A percentile compares a stretch with the other conserved stretches of the same genome.
These are phyloP conservation scores for Xiphias gladius DNA, from an alignment of 2,113 vertebrate genomes.

Conservation along the genomic window DNA sequence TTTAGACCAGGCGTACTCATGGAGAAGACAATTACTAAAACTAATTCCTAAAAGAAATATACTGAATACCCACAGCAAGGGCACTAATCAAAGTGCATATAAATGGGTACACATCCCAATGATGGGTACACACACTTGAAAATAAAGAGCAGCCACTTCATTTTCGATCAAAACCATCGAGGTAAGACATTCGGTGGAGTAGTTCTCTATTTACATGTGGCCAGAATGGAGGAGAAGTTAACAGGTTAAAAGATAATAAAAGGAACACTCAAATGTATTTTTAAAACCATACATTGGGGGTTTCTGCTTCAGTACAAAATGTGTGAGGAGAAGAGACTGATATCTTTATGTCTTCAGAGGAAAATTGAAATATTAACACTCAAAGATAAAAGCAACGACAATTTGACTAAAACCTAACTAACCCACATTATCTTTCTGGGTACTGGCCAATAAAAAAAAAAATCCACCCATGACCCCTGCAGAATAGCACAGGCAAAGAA, in stretches of 20 bases:
- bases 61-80: background rate
- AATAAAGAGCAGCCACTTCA: constrained; percentile 1
- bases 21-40: too few species aligned
- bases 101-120: background rate
- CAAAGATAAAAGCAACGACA: background rate
- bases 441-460: constrained; percentile 16
- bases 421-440: background rate
- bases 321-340: background rate
- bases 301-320: background rate
- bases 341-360: background rate
- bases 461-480: background rate
- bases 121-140: background rate
- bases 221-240: background rate
- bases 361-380: background rate
- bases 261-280: background rate
- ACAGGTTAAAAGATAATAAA: background rate
- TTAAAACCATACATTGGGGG: background rate
- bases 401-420: background rate
- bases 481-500: background rate
- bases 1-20: too few species aligned
- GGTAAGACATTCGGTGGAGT: background rate
- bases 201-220: background rate
- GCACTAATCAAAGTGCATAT: background rate
- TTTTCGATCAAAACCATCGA: constrained; percentile 22
- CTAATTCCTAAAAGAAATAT: background rate